These are phyloP conservation scores for Picus viridis DNA, from an alignment of 2,797 vertebrate species.

Conservation along the genomic window DNA sequence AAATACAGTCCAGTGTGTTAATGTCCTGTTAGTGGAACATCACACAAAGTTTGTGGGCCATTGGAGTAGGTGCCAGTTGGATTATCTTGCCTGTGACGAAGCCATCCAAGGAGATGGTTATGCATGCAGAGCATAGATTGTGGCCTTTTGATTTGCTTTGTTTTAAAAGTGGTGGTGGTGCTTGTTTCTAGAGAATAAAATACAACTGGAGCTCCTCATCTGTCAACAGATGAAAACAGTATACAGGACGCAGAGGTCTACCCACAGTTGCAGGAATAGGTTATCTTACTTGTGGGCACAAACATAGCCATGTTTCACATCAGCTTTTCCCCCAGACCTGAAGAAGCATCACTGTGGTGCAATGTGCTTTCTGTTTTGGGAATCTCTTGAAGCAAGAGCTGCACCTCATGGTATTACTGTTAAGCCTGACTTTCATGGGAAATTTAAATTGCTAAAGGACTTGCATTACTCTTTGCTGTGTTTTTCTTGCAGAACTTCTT, in stretches of 20 bases:
- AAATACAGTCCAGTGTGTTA: fast-evolving
- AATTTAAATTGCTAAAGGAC: background rate
- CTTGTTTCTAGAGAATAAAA: background rate
- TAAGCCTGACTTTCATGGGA: background rate
- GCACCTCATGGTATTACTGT: background rate
- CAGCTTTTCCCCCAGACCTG: background rate
- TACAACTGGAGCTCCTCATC: background rate
- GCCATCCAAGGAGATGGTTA: background rate
- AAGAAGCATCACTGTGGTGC: fast-evolving
- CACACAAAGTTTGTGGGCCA: background rate
- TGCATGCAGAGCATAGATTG: background rate
- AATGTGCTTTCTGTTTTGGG: background rate
- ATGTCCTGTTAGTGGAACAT: background rate
- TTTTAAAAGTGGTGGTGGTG: background rate
- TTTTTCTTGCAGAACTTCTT: background rate
- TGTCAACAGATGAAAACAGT: background rate
- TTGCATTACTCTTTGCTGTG: background rate
- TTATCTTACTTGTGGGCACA: background rate
- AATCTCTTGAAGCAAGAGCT: background rate
- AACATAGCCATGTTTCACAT: background rate
- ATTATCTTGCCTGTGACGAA: background rate
- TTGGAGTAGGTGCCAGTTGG: background rate
- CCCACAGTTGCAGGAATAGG: background rate
- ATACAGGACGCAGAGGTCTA: background rate
- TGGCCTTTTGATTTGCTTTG: fast-evolving